These are phyloP conservation scores for Selene dorsalis DNA, from an alignment of 2,797 vertebrate species.

Conservation along the genomic window DNA sequence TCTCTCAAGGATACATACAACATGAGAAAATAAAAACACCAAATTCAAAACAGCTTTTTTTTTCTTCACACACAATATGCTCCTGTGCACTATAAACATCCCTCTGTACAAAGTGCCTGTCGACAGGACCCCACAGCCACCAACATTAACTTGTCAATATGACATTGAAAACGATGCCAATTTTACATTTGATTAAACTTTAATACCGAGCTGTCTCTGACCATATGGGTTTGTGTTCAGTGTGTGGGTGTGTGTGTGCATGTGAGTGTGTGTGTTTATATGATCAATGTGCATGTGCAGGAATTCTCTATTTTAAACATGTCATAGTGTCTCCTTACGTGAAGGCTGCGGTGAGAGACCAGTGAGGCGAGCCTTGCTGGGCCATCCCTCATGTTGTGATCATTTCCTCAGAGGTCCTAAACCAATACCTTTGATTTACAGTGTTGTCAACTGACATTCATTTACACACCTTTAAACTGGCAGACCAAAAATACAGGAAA, in stretches of 20 bases:
- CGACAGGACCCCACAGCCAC: slow-evolving; percentile 29
- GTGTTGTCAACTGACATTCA: slow-evolving; percentile 71
- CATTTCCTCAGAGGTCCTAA: slow-evolving; percentile 80
- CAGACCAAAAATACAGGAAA: slow-evolving; percentile 67
- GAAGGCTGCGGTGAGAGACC: slow-evolving; percentile 49
- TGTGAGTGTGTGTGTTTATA: neutral
- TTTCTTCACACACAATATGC: slow-evolving; percentile 33
- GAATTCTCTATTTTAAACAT: slow-evolving; percentile 49
- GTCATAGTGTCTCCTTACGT: slow-evolving; percentile 42
- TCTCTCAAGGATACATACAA: slow-evolving; percentile 13
- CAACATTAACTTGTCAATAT: slow-evolving; percentile 59
- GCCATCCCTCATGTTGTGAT: slow-evolving; percentile 70
- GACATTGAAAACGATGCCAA: slow-evolving; percentile 49
- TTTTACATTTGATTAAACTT: slow-evolving; percentile 63
- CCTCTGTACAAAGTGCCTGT: slow-evolving; percentile 42
- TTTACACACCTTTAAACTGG: slow-evolving; percentile 74
- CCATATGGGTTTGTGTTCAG: slow-evolving; percentile 9
- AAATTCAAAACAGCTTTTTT: slow-evolving; percentile 11
- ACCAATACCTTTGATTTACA: slow-evolving; percentile 86
- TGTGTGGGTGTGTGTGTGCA: neutral
- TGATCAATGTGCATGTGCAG: neutral
- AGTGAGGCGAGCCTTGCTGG: slow-evolving; percentile 43
- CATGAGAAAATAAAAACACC: slow-evolving; percentile 21
- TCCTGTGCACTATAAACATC: slow-evolving; percentile 46
- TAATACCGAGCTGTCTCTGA: slow-evolving; percentile 37